Conservation (phyloP, 1,140 invertebrate genomes). For the Globodera ellingtonae region DNA sequence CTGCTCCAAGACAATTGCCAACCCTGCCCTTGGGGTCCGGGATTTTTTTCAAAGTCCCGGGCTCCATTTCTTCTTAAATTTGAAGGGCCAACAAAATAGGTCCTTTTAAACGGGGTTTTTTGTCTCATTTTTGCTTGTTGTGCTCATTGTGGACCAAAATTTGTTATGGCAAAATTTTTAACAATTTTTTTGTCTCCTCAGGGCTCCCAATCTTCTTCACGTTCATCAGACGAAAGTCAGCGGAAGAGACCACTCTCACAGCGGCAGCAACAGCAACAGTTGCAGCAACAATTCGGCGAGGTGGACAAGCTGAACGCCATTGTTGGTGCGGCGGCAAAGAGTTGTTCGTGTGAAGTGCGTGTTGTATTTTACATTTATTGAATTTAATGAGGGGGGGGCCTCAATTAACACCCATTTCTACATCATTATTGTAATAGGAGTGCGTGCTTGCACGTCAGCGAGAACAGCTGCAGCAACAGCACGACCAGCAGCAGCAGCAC, state of each 20-base stretch:
- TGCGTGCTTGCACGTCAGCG: slow-evolving; percentile 13
- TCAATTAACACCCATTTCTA: background rate
- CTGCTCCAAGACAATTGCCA: too few species aligned
- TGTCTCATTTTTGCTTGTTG: too few species aligned
- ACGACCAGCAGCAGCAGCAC: background rate
- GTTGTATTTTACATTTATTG: background rate
- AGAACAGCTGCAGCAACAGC: slow-evolving; percentile 4
- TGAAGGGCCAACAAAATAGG: too few species aligned
- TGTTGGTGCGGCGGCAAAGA: background rate
- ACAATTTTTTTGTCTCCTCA: too few species aligned
- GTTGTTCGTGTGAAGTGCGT: slow-evolving; percentile 12
- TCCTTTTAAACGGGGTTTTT: too few species aligned
- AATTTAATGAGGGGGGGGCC: background rate
- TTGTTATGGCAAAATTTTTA: too few species aligned
- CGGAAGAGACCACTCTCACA: background rate
- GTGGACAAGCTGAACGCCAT: slow-evolving; percentile 24
- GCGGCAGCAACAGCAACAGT: background rate
- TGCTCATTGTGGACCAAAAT: too few species aligned
- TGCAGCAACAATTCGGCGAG: background rate
- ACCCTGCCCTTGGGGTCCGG: too few species aligned
- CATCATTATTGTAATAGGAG: background rate
- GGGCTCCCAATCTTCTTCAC: background rate
- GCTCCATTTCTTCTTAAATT: too few species aligned
- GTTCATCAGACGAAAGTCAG: background rate
- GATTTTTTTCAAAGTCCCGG: too few species aligned